These are phyloP conservation scores for Temnothorax longispinosus DNA, from an alignment of 1,140 invertebrate genomes.

Conservation along the genomic window DNA sequence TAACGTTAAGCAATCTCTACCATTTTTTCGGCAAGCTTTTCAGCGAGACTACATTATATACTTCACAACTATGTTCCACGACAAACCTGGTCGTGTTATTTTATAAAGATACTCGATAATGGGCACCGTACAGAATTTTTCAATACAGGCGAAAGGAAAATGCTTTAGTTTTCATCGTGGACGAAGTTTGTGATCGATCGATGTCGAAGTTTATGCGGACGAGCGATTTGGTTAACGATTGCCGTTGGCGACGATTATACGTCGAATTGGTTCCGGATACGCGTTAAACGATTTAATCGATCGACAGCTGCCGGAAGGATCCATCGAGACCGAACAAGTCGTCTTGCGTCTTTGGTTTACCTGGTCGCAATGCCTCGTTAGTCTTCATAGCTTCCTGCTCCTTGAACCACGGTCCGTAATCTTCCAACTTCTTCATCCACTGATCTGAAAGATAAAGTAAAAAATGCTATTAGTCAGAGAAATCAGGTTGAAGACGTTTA, in stretches of 20 bases:
- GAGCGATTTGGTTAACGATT: constrained; percentile 12
- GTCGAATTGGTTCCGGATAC: no score
- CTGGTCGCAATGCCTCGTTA: constrained; percentile 91
- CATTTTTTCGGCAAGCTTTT: not conserved
- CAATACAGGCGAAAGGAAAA: not conserved
- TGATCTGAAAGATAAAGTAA: constrained; percentile 85
- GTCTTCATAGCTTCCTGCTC: constrained; percentile 90
- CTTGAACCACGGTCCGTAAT: constrained; percentile 91
- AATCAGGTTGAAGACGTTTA: not conserved
- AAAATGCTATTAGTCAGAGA: not conserved
- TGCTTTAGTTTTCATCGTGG: not conserved
- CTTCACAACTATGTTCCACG: not conserved
- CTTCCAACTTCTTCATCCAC: constrained; percentile 91
- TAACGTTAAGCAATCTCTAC: not conserved
- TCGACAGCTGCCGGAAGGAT: constrained; percentile 91
- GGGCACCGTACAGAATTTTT: not conserved
- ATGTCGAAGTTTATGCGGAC: constrained; percentile 15
- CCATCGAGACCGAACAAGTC: constrained; percentile 94
- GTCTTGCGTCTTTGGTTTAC: constrained; percentile 92
- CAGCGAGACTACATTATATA: not conserved
- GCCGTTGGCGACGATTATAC: constrained; percentile 29
- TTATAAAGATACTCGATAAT: not conserved
- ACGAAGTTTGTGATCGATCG: not conserved
- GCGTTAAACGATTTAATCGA: constrained; percentile 87
- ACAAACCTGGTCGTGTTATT: not conserved